Percentiles rank a stretch among this genome's conserved stretches.
Evolutionary conservation across 2,797 vertebrate species (phyloP).

Genomic region (Heliangelus exortis): DNA sequence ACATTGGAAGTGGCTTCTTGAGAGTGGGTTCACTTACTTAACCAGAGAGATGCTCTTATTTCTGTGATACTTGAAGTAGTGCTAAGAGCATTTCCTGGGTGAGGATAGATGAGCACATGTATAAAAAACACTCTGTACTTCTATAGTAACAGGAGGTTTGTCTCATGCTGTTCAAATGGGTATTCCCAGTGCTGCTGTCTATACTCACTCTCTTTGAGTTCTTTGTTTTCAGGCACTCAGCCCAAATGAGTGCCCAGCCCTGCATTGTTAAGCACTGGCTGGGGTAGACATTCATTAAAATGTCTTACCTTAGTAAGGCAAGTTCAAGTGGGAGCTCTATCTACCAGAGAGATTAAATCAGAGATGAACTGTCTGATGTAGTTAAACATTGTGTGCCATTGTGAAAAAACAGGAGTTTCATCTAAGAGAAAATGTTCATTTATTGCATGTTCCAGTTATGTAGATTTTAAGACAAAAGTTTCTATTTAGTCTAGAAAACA

Average conservation of each 20-base stretch:
- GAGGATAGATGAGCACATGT: rapidly evolving
- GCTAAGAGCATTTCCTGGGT: background rate
- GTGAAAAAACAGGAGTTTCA: background rate
- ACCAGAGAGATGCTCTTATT: background rate
- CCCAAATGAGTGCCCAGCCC: background rate
- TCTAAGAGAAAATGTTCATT: background rate
- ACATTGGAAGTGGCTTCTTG: background rate
- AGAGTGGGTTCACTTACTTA: background rate
- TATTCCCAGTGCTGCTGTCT: background rate
- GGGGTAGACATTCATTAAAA: rapidly evolving
- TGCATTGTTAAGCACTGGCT: rapidly evolving
- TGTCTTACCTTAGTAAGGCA: background rate
- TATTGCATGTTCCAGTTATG: background rate
- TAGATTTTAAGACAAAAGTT: background rate
- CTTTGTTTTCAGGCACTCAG: background rate
- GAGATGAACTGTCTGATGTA: background rate
- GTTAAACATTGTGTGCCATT: conserved; percentile 4
- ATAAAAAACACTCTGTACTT: background rate
- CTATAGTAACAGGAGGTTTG: background rate
- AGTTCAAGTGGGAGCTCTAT: background rate
- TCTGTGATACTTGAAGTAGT: background rate
- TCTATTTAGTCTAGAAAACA: background rate
- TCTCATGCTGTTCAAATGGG: rapidly evolving
- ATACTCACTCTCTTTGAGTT: rapidly evolving
- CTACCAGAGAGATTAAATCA: background rate